These are phyloP conservation scores for Sesamia inferens DNA, from an alignment of 2,888 invertebrate species.

Conservation along the genomic window DNA sequence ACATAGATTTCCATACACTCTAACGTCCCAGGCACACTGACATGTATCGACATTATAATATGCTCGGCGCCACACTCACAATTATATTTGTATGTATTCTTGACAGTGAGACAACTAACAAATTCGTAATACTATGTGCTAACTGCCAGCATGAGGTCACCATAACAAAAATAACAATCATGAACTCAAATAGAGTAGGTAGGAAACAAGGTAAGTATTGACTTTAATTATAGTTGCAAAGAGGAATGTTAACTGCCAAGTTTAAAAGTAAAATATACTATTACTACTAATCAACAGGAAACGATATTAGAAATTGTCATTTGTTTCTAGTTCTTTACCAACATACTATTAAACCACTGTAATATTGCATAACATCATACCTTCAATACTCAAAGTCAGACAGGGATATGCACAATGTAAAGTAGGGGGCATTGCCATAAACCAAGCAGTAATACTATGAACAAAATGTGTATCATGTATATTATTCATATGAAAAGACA, in stretches of 20 bases:
- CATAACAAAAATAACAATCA: slow-evolving; percentile 41
- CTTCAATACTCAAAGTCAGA: neutral
- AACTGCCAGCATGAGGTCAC: slow-evolving; percentile 41
- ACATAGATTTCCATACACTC: neutral
- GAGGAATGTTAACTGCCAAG: neutral
- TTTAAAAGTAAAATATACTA: slow-evolving; percentile 2
- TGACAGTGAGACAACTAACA: neutral
- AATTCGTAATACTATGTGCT: slow-evolving; percentile 15
- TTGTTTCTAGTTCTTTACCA: neutral
- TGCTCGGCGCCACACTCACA: neutral
- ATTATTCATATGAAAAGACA: neutral
- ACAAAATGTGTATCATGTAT: neutral
- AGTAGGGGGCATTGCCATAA: neutral
- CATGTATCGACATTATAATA: neutral
- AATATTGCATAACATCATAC: neutral
- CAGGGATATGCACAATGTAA: neutral
- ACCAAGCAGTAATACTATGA: neutral
- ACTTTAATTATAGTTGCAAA: slow-evolving; percentile 3
- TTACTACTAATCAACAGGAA: neutral
- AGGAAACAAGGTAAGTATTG: slow-evolving; percentile 20
- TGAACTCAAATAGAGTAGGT: slow-evolving; percentile 31
- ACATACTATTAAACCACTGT: neutral
- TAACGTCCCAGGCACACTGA: neutral
- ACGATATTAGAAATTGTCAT: neutral
- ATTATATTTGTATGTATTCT: slow-evolving; percentile 1